Base-by-base conservation (phyloP, 1,140 invertebrate species). In the Campoletis sonorensis region DNA sequence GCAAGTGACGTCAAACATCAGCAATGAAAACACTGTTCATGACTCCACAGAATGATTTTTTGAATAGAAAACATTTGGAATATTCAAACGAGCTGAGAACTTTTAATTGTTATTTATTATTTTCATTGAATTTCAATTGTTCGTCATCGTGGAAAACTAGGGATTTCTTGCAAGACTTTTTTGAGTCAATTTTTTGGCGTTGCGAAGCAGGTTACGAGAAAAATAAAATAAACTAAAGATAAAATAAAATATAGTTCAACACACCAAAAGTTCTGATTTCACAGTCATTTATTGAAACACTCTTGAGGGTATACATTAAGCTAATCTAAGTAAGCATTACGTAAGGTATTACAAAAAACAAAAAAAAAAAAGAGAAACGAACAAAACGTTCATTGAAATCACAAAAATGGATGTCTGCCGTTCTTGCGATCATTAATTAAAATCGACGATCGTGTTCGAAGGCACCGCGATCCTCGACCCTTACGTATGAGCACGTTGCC, bases 401-500 rank as follows among this genome's bases (percentile, higher is more conserved):
- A 91, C 90, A 91, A 91, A 88, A 83, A 87, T 89, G 87, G 86
- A 89, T 87, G 84, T 84, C 82, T 87, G 85, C 83, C 85, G 85
- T 80, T 87, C 81, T 89, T 88, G 85, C 84, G 84, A 89, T 88
- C 86, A 79, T 85, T 86, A 85, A 86, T 87, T 64, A 76, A 86
- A 87, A 86, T 86, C 87, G 84, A 88, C 88, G 86, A 87, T 84
- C 79, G 40, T 45, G 88, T 81, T 90, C 85, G 88, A 92, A 92
- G 91, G 90, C 91, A 92, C 91, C 90, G 84, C 89, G 91, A 86
- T 92, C 91, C 91, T 92, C 91, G 90, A 92, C 91, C 91, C 90
- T 92, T 92, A 92, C 91, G 88, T 83, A 68, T 87, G 79, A 89
- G 87, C 84, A 86, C 87, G 90, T 91, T 88, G 85, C 90, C 90